Percentiles rank a stretch among this genome's conserved stretches.
phyloP scores from a whole-genome alignment of 2,888 invertebrate species.

The Lithophane leautieri region DNA sequence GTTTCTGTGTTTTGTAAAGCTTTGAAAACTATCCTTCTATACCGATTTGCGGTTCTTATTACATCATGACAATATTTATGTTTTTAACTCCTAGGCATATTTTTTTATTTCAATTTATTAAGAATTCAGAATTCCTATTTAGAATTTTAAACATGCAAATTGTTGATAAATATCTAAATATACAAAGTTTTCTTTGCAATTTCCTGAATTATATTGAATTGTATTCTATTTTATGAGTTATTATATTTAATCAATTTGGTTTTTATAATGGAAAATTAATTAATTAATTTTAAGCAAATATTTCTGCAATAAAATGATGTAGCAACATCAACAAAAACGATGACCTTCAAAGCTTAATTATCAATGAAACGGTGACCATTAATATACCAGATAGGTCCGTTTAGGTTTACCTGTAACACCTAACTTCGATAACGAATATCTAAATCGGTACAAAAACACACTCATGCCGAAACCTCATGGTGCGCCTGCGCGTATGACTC shows the following conservation, averaged over 20 bases:
- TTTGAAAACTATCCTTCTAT: not conserved
- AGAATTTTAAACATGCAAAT: not conserved
- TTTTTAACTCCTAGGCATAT: no score
- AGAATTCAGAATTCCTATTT: not conserved
- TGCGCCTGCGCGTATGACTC: constrained; percentile 49
- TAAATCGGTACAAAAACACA: constrained; percentile 52
- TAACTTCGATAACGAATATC: constrained; percentile 38
- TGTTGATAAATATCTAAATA: not conserved
- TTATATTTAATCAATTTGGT: not conserved
- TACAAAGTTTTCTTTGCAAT: not conserved
- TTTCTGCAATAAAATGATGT: not conserved
- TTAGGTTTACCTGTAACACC: constrained; percentile 38
- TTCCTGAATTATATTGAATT: not conserved
- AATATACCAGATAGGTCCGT: not conserved
- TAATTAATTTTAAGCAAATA: not conserved
- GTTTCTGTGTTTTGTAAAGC: not conserved
- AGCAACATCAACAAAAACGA: constrained; percentile 27
- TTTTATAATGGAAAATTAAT: not conserved
- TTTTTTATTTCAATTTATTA: not conserved
- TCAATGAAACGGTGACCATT: not conserved
- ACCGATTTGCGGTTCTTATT: not conserved
- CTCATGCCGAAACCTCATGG: constrained; percentile 46
- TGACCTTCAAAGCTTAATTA: constrained; percentile 11
- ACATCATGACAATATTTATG: no score
- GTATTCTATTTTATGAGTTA: not conserved